Conservation (phyloP, 2,113 vertebrate genomes). For the Megaceryle maxima region DNA sequence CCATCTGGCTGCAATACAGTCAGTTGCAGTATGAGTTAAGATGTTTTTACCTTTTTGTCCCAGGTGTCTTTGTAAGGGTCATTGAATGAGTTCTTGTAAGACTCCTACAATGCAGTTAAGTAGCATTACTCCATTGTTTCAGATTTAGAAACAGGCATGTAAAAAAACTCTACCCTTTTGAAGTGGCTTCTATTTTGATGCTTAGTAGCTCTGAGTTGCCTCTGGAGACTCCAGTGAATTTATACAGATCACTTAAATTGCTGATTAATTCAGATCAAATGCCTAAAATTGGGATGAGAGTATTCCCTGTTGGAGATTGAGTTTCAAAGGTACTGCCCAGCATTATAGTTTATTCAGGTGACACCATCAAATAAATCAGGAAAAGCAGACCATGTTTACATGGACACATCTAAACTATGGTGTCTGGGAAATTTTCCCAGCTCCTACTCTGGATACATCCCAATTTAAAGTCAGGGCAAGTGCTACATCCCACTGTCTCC, state of each 20-base stretch:
- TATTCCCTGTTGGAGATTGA: background rate
- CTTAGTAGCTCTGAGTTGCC: background rate
- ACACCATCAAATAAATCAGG: conserved; percentile 18
- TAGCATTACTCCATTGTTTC: background rate
- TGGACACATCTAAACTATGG: conserved; percentile 34
- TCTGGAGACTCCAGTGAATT: background rate
- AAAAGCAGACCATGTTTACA: conserved; percentile 48
- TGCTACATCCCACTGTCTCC: background rate
- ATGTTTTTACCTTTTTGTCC: background rate
- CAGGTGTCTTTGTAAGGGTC: background rate
- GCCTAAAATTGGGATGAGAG: background rate
- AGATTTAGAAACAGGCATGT: background rate
- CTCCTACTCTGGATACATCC: background rate
- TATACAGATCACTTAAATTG: background rate
- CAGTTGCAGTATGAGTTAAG: background rate
- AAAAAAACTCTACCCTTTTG: background rate
- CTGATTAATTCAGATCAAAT: background rate
- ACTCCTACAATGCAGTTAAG: background rate
- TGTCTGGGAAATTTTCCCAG: conserved; percentile 41
- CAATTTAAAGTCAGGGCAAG: conserved; percentile 23
- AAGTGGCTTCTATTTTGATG: conserved; percentile 1
- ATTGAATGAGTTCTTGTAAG: background rate
- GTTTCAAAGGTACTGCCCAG: conserved; percentile 19
- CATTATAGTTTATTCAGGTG: conserved; percentile 39
- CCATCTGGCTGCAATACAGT: background rate